These are phyloP conservation scores for Achatina immaculata DNA, from an alignment of 1,140 invertebrate species.

Conservation along the genomic window DNA sequence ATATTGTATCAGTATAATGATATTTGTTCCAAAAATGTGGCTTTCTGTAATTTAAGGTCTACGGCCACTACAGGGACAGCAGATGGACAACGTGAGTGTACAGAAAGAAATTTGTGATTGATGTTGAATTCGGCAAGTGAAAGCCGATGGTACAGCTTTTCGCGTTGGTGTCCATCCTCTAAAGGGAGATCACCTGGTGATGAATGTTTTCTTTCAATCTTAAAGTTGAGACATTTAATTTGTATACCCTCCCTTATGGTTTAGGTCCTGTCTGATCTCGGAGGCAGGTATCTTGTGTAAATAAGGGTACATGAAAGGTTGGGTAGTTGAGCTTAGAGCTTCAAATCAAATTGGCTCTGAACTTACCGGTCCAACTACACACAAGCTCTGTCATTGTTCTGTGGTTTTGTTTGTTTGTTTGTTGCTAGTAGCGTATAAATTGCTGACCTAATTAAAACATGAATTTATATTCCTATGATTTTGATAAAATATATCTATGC, in stretches of 20 bases:
- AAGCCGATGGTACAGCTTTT: conserved; percentile 97
- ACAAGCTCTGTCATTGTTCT: too few relatives aligned
- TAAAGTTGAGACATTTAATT: neutral
- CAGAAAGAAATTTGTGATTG: conserved; percentile 98
- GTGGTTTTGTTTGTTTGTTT: too few relatives aligned
- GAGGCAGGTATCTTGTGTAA: neutral
- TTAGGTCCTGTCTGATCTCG: neutral
- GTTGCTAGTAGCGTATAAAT: too few relatives aligned
- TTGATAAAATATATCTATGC: too few relatives aligned
- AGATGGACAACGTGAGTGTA: conserved; percentile 98
- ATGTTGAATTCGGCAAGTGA: conserved; percentile 99
- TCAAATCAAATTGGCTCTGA: neutral
- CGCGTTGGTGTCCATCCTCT: conserved; percentile 99
- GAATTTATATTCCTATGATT: too few relatives aligned
- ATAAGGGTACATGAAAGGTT: neutral
- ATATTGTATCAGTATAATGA: too few relatives aligned
- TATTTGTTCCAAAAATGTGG: too few relatives aligned
- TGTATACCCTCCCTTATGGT: neutral
- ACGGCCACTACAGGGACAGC: conserved; percentile 98
- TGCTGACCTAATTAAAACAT: too few relatives aligned
- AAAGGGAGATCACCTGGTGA: conserved; percentile 79
- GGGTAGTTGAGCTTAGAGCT: neutral
- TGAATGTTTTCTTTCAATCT: neutral
- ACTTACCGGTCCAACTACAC: conserved; percentile 5
- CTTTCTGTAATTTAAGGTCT: too few relatives aligned